Conservation (phyloP, 2,113 vertebrate species). For the Nycticebus coucang region DNA sequence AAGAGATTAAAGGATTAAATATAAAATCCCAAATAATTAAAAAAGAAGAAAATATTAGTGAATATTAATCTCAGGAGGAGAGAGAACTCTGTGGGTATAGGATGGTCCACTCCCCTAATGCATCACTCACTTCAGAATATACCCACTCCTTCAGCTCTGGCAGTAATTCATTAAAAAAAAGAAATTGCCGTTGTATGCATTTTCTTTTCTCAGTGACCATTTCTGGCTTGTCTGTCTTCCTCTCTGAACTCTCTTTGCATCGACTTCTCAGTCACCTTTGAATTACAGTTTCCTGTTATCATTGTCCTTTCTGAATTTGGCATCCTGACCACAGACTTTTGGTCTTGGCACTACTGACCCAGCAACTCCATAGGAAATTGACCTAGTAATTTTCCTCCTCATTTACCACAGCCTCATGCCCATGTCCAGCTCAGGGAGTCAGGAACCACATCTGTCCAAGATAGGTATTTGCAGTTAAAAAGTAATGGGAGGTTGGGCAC, state of each 20-base stretch:
- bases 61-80: background rate
- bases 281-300: constrained; percentile 44
- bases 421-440: constrained; percentile 18
- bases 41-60: constrained; percentile 12
- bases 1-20: constrained; percentile 27
- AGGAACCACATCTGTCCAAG: constrained; percentile 42
- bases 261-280: constrained; percentile 21
- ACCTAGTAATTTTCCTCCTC: constrained; percentile 68
- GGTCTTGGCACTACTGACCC: constrained; percentile 63
- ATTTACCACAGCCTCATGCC: constrained; percentile 14
- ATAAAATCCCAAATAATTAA: background rate
- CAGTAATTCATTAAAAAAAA: background rate
- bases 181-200: background rate
- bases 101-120: background rate
- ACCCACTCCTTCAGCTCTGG: background rate
- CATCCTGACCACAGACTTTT: constrained; percentile 57
- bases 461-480: background rate
- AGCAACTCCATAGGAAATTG: constrained; percentile 68
- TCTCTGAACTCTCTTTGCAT: background rate
- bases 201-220: background rate
- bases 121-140: background rate
- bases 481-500: background rate
- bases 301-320: constrained; percentile 62
- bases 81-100: background rate
- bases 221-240: background rate